A percentile compares a stretch with the other conserved stretches of the same genome.
Conservation (phyloP, 2,797 vertebrate species). For the Coracias cyanogaster region DNA sequence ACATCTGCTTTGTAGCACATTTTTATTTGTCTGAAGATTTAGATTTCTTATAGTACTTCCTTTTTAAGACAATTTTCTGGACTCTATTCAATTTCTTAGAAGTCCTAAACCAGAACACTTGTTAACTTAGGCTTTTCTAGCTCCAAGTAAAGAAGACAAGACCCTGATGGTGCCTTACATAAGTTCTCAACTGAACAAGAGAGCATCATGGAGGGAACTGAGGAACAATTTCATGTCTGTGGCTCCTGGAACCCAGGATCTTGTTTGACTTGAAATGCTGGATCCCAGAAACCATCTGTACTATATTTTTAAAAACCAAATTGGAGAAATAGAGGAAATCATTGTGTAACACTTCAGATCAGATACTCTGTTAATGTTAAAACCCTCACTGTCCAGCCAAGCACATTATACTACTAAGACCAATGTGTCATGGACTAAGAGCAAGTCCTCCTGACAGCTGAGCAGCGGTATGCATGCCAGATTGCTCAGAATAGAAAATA, state of each 20-base stretch:
- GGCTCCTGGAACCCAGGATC: not conserved
- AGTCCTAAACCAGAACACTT: not conserved
- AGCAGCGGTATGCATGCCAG: not conserved
- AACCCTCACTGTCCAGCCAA: not conserved
- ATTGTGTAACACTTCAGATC: not conserved
- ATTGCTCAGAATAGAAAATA: not conserved
- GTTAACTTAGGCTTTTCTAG: not conserved
- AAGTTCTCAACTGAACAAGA: not conserved
- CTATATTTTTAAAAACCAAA: not conserved
- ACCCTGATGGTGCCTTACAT: accelerated
- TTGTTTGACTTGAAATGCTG: not conserved
- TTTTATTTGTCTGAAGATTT: not conserved
- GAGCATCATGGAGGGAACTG: not conserved
- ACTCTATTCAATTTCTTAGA: not conserved
- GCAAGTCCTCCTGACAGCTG: not conserved
- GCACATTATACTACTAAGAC: not conserved
- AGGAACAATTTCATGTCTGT: not conserved
- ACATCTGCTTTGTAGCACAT: not conserved
- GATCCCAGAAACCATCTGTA: not conserved
- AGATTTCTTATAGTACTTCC: not conserved
- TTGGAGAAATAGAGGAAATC: not conserved
- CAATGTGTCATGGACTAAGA: not conserved
- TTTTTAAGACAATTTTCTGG: not conserved
- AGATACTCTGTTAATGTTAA: not conserved
- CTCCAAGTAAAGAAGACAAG: not conserved